These are phyloP conservation scores for Cephus nigrinus DNA, from an alignment of 2,888 invertebrate genomes.

Conservation along the genomic window DNA sequence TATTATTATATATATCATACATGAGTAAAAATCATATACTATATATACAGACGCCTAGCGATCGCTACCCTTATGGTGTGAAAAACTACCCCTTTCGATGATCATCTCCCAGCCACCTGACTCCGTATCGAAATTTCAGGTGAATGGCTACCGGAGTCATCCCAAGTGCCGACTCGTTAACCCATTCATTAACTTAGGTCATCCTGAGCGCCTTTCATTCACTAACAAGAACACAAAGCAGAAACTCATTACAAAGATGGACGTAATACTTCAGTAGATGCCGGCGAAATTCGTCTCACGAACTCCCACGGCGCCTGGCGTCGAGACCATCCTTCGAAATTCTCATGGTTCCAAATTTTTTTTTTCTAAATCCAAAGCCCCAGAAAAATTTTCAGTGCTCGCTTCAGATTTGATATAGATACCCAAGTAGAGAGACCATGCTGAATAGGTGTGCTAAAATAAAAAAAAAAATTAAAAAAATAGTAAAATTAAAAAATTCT, in stretches of 20 bases:
- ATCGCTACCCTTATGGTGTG: slow-evolving; percentile 56
- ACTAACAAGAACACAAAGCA: slow-evolving; percentile 15
- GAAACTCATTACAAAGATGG: slow-evolving; percentile 20
- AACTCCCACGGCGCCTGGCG: slow-evolving; percentile 30
- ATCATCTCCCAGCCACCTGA: slow-evolving; percentile 39
- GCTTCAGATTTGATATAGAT: not conserved
- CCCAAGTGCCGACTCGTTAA: slow-evolving; percentile 37
- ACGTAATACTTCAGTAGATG: slow-evolving; percentile 15
- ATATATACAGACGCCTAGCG: slow-evolving; percentile 14
- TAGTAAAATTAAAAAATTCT: not conserved
- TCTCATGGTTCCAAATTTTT: not conserved
- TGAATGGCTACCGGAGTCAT: slow-evolving; percentile 20
- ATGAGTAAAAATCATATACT: slow-evolving; percentile 4
- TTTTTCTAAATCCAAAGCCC: no score
- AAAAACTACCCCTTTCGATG: slow-evolving; percentile 28
- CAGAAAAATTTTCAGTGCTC: not conserved
- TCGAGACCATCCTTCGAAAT: not conserved
- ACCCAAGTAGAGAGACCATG: not conserved
- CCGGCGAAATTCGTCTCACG: slow-evolving; percentile 38
- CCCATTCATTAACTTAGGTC: slow-evolving; percentile 29
- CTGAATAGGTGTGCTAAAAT: not conserved
- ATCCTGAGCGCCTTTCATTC: slow-evolving; percentile 17
- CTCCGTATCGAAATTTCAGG: slow-evolving; percentile 42
- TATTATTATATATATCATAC: not conserved
- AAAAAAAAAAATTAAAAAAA: not conserved